Base-by-base conservation (phyloP, 2,888 invertebrate species). In the Apotomis turbidana region DNA sequence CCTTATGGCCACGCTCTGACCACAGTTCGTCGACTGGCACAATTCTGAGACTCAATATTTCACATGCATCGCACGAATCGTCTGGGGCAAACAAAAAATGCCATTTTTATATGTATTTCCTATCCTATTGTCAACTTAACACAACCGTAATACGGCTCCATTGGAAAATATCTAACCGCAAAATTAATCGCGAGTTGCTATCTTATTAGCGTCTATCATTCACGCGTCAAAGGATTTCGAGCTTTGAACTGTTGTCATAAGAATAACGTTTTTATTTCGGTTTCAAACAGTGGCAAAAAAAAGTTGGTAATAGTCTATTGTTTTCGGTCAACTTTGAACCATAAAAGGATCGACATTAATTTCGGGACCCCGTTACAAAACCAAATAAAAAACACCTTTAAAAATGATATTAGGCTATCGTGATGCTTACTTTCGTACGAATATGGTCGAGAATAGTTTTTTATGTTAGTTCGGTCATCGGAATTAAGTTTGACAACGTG, bases 301-400 rank as follows among this genome's bases (percentile, higher is more conserved):
- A 75, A 76, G 60, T 64, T 74, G 71, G 75, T 77, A 75, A 74
- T 73, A 78, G 76, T 67, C 79, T 78, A 74, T 83, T 81, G 80
- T 82, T 84, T 81, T 83, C 78, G 81, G 85, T 83, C 79, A 85
- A 86, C 84, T 86, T 85, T 86, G 85, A 83, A 83, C 87, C 83
- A 76, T 84, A 85, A 83, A 86, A 79, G 85, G 86, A 76, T 75
- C 77, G 78, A 78, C 75, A 77, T 80, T 79, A 80, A 82, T 78
- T 78, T 78, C 79, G 80, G 75, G 60, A 69, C 46, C 51, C 73
- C 82, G 83, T 84, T 84, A 84, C 77, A 76, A 70, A 68, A 69
- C 52, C 67, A 73, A 76, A 71, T 73, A 52, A 12, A 36, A 67
- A 63, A 73, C 73, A 68, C 71, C 68, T 71, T 71, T 71, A 73